Evolutionary conservation across 2,888 invertebrate species (phyloP).

Genomic region (Vannuccia rotundouncinata): DNA sequence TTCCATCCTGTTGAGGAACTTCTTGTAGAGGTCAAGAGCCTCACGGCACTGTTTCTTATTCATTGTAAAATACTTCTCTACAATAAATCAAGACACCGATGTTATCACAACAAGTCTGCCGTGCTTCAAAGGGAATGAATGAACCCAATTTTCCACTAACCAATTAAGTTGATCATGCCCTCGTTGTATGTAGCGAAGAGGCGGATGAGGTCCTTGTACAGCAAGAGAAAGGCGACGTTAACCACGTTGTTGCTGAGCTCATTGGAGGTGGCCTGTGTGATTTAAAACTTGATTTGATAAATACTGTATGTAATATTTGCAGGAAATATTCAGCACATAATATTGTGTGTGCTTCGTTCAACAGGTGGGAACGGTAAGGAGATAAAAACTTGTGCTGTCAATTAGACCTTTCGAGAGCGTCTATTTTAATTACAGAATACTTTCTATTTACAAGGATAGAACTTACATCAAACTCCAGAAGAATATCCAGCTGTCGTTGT

Average conservation of each 20-base stretch:
- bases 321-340: too few relatives aligned
- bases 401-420: too few relatives aligned
- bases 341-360: too few relatives aligned
- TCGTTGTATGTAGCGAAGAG: constrained; percentile 99
- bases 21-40: constrained; percentile 94
- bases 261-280: constrained; percentile 70
- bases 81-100: too few relatives aligned
- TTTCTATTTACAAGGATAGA: constrained; percentile 16
- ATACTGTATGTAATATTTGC: too few relatives aligned
- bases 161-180: constrained; percentile 91
- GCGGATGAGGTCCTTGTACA: constrained; percentile 96
- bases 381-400: too few relatives aligned
- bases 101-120: too few relatives aligned
- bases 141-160: constrained; percentile 57
- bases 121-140: not conserved
- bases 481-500: constrained; percentile 85
- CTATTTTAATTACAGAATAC: too few relatives aligned
- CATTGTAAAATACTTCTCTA: constrained; percentile 98
- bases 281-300: too few relatives aligned
- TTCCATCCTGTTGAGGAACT: constrained; percentile 95
- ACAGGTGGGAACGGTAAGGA: too few relatives aligned
- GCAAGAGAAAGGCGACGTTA: constrained; percentile 95
- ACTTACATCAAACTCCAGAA: constrained; percentile 81
- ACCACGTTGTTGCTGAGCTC: constrained; percentile 94
- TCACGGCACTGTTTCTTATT: constrained; percentile 97